phyloP scores from a whole-genome alignment of 2,113 vertebrate genomes.

The Amphilophus citrinellus region DNA sequence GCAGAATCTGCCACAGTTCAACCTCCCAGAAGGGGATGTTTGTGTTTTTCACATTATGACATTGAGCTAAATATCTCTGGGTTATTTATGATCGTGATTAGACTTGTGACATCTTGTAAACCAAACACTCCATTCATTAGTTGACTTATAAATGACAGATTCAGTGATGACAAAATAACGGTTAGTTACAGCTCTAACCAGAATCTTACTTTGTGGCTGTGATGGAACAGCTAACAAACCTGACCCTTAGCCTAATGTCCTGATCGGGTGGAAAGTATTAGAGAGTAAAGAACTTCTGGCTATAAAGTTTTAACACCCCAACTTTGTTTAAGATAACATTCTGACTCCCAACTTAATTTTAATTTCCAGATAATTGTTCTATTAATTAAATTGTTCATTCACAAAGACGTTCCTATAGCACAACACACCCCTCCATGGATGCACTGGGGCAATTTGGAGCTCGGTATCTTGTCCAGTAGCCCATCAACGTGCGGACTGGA shows the following conservation, averaged over 20 bases:
- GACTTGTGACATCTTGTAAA: not conserved
- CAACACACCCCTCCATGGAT: not conserved
- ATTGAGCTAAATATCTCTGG: not conserved
- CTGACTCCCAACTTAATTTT: not conserved
- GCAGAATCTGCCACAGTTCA: not conserved
- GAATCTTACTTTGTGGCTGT: not conserved
- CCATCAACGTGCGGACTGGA: not conserved
- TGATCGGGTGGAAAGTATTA: not conserved
- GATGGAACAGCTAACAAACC: not conserved
- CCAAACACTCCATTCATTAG: too few species aligned
- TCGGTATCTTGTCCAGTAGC: not conserved
- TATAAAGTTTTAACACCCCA: not conserved
- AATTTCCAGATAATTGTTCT: not conserved
- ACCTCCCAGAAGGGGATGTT: not conserved
- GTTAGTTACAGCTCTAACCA: not conserved
- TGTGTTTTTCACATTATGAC: not conserved
- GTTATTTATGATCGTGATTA: slow-evolving; percentile 4
- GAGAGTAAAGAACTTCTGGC: not conserved
- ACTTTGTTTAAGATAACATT: not conserved
- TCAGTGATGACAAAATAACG: not conserved
- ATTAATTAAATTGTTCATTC: not conserved
- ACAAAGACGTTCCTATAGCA: not conserved
- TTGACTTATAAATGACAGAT: not conserved
- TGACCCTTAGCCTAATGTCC: not conserved
- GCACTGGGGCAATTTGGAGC: not conserved